Conservation (phyloP, 2,888 invertebrate genomes). For the Troglohyphantes excavatus region DNA sequence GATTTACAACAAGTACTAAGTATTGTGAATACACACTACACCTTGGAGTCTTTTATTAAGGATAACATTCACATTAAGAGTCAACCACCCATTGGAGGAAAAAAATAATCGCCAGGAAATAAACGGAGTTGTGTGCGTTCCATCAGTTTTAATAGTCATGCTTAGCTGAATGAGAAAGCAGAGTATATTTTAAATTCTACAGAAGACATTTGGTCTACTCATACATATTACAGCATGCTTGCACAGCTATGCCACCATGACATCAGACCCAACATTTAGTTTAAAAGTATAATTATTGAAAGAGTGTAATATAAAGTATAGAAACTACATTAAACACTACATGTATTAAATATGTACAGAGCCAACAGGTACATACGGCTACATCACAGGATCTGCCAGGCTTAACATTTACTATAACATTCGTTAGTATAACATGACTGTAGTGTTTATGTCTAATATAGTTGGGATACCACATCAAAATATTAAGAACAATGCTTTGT, state of each 20-base stretch:
- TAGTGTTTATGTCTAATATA: conserved; percentile 26
- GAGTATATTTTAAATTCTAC: conserved; percentile 1
- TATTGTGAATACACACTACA: not conserved
- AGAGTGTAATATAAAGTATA: conserved; percentile 76
- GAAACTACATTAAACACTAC: conserved; percentile 69
- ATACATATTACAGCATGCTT: conserved; percentile 76
- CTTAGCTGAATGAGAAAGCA: conserved; percentile 11
- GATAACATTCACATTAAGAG: not conserved
- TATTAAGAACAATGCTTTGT: conserved; percentile 33
- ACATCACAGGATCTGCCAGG: conserved; percentile 75
- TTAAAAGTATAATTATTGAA: conserved; percentile 65
- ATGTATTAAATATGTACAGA: conserved; percentile 68
- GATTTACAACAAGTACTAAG: not conserved
- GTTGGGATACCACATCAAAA: conserved; percentile 58
- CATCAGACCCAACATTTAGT: conserved; percentile 62
- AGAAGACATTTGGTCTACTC: conserved; percentile 19
- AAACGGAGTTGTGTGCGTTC: conserved; percentile 53
- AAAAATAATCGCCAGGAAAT: conserved; percentile 24
- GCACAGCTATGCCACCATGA: conserved; percentile 68
- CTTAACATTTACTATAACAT: conserved; percentile 69
- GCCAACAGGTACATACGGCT: conserved; percentile 70
- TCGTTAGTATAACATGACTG: conserved; percentile 61
- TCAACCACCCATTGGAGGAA: too few relatives aligned
- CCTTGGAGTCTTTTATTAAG: not conserved
- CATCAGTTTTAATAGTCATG: conserved; percentile 18